phyloP scores from a whole-genome alignment of 53 echinoderm and acorn worm genomes.

The Echinarachnius parma region DNA sequence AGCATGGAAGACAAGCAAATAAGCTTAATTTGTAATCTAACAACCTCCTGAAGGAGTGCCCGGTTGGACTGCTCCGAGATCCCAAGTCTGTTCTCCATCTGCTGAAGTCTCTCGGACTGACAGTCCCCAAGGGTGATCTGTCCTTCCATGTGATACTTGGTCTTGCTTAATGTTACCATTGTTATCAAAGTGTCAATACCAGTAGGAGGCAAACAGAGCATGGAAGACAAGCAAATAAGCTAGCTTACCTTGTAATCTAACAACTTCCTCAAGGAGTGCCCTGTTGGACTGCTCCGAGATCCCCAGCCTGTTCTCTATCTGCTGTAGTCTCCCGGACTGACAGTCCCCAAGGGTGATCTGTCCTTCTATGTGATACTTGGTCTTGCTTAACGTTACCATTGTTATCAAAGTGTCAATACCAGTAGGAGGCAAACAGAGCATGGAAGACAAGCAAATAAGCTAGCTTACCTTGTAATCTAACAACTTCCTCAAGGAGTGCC shows the following conservation, averaged over 20 bases:
- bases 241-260: constrained; percentile 80
- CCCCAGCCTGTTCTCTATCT: constrained; percentile 79
- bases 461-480: constrained; percentile 76
- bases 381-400: too few species aligned
- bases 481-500: constrained; percentile 89
- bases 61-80: constrained; percentile 86
- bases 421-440: too few species aligned
- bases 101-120: constrained; percentile 57
- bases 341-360: constrained; percentile 51
- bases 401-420: too few species aligned
- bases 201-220: too few species aligned
- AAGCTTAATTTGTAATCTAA: constrained; percentile 74
- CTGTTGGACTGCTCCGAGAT: constrained; percentile 86
- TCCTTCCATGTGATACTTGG: too few species aligned
- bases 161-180: too few species aligned
- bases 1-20: too few species aligned
- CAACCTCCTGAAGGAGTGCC: constrained; percentile 88
- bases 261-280: constrained; percentile 89
- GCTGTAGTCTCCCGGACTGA: constrained; percentile 58
- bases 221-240: too few species aligned
- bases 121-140: constrained; percentile 51
- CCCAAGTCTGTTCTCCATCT: constrained; percentile 78
- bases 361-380: too few species aligned
- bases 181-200: too few species aligned
- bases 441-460: too few species aligned